Base-by-base conservation (phyloP, 2,113 vertebrate genomes). In the Muntiacus reevesi region DNA sequence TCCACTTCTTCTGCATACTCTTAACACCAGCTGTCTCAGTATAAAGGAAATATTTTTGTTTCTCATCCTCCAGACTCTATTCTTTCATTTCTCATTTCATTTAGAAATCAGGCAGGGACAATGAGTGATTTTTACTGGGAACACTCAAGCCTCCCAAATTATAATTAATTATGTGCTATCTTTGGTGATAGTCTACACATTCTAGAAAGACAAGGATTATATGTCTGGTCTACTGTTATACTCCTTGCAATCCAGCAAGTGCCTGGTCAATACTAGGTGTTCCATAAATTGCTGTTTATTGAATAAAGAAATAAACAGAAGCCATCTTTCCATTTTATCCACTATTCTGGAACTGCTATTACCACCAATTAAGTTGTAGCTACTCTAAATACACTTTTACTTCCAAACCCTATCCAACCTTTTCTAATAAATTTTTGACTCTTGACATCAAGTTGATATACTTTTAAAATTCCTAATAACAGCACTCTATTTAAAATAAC, bases 401-500 rank as follows among this genome's bases (percentile, higher is more conserved):
- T 92, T 95, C 62, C 45, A 93, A 91, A 95, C n/a, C 8, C 43
- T 55, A 89, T 36, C 17, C 64, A 94, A 91, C 40, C 83, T 84
- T 94, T 95, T 95, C 96, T 86, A 96, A 86, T 74, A 96, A 52
- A 84, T 93, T 92, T 96, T 94, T 54, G 33, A 86, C 9, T 76
- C 15, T 64, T 74, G n/a, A 93, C 30, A 93, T 74, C 54, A 95
- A 55, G 85, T 64, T 54, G 9, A 95, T 91, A 79, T 36, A 79
- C 45, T 86, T 94, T 88, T 12, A 27, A 96, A 87, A 60, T 62
- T 43, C n/a, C 54, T 62, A 95, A 85, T 82, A 96, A 54, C 79
- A 45, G n/a, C 9, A 92, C n/a, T 76, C 57, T 57, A 40, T 55
- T 62, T 83, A 89, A 97, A 81, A 81, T 59, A 97, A 94, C 55